Percentiles rank a stretch among this genome's conserved stretches.
phyloP scores from a whole-genome alignment of 2,797 vertebrate genomes.

The Fistularia commersonii region DNA sequence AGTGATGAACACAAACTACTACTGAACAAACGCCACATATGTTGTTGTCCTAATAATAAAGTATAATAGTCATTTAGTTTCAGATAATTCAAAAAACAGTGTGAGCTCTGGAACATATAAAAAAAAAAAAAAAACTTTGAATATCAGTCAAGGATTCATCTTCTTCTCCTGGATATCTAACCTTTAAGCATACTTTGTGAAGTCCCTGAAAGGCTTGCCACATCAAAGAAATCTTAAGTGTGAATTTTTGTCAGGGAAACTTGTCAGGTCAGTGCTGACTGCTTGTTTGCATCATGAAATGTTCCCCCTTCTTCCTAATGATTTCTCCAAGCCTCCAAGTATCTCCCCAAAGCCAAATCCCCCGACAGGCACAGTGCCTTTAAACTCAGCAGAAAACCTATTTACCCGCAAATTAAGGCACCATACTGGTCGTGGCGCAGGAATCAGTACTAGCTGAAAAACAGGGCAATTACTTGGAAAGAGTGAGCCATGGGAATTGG shows the following conservation, averaged over 20 bases:
- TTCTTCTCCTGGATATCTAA: conserved; percentile 2
- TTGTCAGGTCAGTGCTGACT: conserved; percentile 46
- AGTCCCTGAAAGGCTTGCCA: conserved; percentile 10
- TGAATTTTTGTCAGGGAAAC: conserved; percentile 10
- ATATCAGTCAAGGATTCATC: not conserved
- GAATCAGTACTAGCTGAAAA: conserved; percentile 52
- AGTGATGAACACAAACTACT: too few relatives aligned
- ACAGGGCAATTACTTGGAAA: conserved; percentile 68
- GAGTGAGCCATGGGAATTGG: conserved; percentile 56
- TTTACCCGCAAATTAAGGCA: conserved; percentile 69
- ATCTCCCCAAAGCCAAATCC: conserved; percentile 51
- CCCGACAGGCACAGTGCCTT: conserved; percentile 49
- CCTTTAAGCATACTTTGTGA: conserved; percentile 7
- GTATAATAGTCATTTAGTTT: too few relatives aligned
- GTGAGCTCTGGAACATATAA: too few relatives aligned
- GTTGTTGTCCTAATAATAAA: too few relatives aligned
- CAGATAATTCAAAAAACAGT: too few relatives aligned
- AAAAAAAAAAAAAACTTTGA: not conserved
- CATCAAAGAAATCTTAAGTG: conserved; percentile 15
- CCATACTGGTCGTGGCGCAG: conserved; percentile 36
- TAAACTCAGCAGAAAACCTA: conserved; percentile 71
- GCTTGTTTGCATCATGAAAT: conserved; percentile 49
- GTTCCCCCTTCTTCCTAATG: conserved; percentile 34
- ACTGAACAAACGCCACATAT: too few relatives aligned
- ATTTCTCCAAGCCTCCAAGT: conserved; percentile 46